Base-by-base conservation (phyloP, 2,797 vertebrate genomes). In the Phataginus tricuspis region DNA sequence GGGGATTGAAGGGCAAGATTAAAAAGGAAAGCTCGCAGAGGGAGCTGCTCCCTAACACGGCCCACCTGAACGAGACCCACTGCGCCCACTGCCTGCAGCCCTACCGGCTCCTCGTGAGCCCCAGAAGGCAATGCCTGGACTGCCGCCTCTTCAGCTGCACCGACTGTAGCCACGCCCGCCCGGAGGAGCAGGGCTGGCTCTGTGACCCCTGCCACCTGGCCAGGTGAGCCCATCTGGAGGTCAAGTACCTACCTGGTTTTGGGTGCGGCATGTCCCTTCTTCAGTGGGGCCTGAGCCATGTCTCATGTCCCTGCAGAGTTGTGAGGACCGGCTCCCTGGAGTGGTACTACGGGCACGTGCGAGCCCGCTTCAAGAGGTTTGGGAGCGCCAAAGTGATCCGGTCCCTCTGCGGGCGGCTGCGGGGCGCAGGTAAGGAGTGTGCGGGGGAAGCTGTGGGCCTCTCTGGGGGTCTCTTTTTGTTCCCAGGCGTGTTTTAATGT, bases 81-180 rank as follows among this genome's bases (percentile, higher is more conserved):
- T 99, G 99, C 0, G 98, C 99, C 90, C 99, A 98, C 98, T 99
- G 99, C 96, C 99, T 99, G 90, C 99, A 99, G 97, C 99, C 99
- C 68, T 99, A 99, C 97, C 99, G 99, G 97, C 99, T 99, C 98
- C 98, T 99, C 39, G 97, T 99, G 34, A 99, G 99, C 98, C 99
- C 99, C 97, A 99, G 98, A 5, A 97, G 99, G 0, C 99, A 98
- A 66, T 99, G 99, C 96, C 97, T 99, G 92, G 99, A 99, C 98
- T 99, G 99, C 74, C 83, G 7, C 66, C 98, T 99, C 90, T 99
- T 97, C 98, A 98, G 98, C 96, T 99, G 99, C 98, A 99, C 99
- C 95, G 97, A 95, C 96, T 99, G 99, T 98, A 99, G 99, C 98
- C 99, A 98, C 96, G 99, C 99, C 98, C 99, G 99, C 98, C 99